A percentile compares a stretch with the other conserved stretches of the same genome.
Conservation (phyloP, 2,797 vertebrate species). For the Lepilemur ruficaudatus region DNA sequence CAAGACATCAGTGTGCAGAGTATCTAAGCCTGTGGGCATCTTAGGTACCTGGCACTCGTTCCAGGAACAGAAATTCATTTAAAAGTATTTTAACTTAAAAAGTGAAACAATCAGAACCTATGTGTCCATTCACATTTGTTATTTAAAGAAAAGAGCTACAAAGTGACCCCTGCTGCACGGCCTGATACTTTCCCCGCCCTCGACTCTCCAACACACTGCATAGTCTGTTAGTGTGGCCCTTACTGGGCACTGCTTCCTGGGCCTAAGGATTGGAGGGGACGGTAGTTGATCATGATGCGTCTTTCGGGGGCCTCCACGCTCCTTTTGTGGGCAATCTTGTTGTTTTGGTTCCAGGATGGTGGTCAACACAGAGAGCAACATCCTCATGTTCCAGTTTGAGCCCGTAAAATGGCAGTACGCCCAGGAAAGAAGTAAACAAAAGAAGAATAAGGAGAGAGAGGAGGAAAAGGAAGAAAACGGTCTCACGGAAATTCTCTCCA, state of each 20-base stretch:
- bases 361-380: conserved; percentile 84
- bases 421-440: background rate
- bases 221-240: background rate
- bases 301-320: background rate
- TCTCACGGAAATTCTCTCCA: conserved; percentile 3
- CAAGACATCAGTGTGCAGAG: background rate
- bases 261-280: background rate
- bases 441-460: conserved; percentile 43
- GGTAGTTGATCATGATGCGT: background rate
- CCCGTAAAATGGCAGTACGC: conserved; percentile 89
- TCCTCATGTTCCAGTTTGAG: conserved; percentile 89
- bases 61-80: background rate
- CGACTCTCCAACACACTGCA: background rate
- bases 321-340: background rate
- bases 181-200: accelerated
- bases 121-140: background rate
- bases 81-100: conserved; percentile 26
- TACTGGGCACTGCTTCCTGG: background rate
- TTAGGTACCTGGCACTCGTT: background rate
- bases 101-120: background rate
- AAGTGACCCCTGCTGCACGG: background rate
- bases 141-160: background rate
- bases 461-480: conserved; percentile 50
- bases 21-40: background rate
- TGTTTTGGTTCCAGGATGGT: conserved; percentile 86